These are phyloP conservation scores for Iselma pallidipennis DNA, from an alignment of 2,888 invertebrate species.

Conservation along the genomic window DNA sequence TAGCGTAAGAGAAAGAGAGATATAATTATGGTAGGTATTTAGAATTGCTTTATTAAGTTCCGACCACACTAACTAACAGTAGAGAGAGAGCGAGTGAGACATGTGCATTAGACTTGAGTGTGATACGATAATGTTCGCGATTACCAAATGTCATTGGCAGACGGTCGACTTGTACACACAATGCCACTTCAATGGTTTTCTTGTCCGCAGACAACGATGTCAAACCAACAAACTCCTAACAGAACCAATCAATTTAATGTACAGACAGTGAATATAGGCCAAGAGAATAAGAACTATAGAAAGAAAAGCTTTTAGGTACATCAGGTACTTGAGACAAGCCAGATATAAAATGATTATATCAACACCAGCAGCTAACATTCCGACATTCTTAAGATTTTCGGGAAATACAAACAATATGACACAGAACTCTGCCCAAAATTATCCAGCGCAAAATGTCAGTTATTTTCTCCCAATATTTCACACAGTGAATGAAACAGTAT, in stretches of 20 bases:
- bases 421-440: background rate
- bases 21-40: conserved; percentile 38
- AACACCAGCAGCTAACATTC: background rate
- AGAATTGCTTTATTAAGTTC: conserved; percentile 50
- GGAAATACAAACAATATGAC: background rate
- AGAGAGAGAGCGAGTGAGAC: background rate
- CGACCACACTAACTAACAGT: conserved; percentile 38
- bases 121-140: no score
- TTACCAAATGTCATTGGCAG: background rate
- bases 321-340: no score
- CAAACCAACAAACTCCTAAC: background rate
- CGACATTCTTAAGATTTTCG: background rate
- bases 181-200: background rate
- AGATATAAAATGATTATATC: background rate
- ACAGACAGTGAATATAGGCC: background rate
- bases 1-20: background rate
- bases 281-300: background rate
- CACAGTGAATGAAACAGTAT: no score
- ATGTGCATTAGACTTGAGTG: conserved; percentile 1
- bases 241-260: background rate
- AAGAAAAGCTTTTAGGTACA: background rate
- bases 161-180: background rate
- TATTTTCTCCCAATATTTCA: no score
- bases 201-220: background rate
- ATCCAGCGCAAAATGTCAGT: no score